Percentiles rank a stretch among this genome's conserved stretches.
phyloP scores from a whole-genome alignment of 2,797 vertebrate species.

The Anguilla pacifica region DNA sequence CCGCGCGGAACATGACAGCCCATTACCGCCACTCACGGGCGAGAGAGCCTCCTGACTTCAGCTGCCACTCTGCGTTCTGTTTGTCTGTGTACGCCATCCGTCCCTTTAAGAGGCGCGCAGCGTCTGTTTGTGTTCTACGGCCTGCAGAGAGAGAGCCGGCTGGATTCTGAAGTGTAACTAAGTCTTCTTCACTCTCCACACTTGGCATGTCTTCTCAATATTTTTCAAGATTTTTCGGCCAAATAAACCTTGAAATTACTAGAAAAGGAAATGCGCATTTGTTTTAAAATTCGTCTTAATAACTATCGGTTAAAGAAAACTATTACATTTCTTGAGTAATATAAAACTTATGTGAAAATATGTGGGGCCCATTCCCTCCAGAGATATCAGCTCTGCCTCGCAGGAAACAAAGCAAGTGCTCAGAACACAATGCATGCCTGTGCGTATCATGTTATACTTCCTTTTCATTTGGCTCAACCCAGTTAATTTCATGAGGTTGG shows the following conservation, averaged over 20 bases:
- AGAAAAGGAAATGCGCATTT: too few species aligned
- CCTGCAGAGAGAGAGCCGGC: neutral
- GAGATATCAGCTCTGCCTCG: too few species aligned
- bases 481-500: neutral
- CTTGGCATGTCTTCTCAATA: neutral
- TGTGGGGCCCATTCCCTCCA: neutral
- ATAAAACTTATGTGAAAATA: neutral
- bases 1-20: neutral
- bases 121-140: neutral
- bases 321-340: neutral
- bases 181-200: neutral
- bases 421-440: too few species aligned
- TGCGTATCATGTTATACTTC: too few species aligned
- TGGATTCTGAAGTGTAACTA: neutral
- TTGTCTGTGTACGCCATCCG: slow-evolving; percentile 47
- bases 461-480: neutral
- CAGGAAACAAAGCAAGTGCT: too few species aligned
- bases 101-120: slow-evolving; percentile 45
- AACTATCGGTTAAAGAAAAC: neutral
- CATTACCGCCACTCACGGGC: slow-evolving; percentile 37
- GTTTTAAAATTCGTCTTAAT: neutral
- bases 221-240: neutral
- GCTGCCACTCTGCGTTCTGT: slow-evolving; percentile 42
- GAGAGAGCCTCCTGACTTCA: slow-evolving; percentile 36
- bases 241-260: too few species aligned